Base-by-base conservation (phyloP, 2,113 vertebrate species). In the Panurus biarmicus region DNA sequence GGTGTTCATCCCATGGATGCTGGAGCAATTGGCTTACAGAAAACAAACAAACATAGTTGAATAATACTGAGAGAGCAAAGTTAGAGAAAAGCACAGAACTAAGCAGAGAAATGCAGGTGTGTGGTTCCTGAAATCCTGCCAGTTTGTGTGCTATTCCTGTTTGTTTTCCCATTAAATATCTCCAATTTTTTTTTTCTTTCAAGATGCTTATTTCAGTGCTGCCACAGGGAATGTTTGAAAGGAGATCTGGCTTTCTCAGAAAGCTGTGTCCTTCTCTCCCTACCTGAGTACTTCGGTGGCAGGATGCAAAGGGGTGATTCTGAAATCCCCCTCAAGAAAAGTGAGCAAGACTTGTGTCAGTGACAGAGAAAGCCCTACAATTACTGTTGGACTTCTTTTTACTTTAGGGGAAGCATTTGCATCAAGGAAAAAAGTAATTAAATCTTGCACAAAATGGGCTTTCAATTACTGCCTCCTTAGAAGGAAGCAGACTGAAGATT, bases 381-480 rank as follows among this genome's bases (percentile, higher is more conserved):
- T 83, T 48, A 13, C 48, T 88, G 44, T 9, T 56, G 38, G 36
- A 9, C 53, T 70, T 47, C n/a, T 61, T 79, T 94, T 90, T 86
- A 73, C 93, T 94, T 83, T 57, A 89, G 62, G 77, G 89, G 44
- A 88, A 87, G 57, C 20, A 19, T 92, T 90, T 64, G 80, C 93
- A 77, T 84, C 75, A 40, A 72, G 96, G 50, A 64, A 86, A 94
- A 74, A 79, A 77, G 94, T 93, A 93, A 91, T 94, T 77, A 82
- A 93, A 87, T 95, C 50, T 80, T 21, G 12, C 58, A 70, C 45
- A 81, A 89, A 77, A 83, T 91, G 71, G 90, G 79, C 91, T 96
- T 96, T 95, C 94, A 95, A 92, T 96, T 96, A 93, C 70, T 1
- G 38, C 87, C 87, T 95, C 87, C 62, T 90, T 87, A 88, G 94